These are phyloP conservation scores for Leptobrachium ailaonicum DNA, from an alignment of 2,113 vertebrate species.

Conservation along the genomic window DNA sequence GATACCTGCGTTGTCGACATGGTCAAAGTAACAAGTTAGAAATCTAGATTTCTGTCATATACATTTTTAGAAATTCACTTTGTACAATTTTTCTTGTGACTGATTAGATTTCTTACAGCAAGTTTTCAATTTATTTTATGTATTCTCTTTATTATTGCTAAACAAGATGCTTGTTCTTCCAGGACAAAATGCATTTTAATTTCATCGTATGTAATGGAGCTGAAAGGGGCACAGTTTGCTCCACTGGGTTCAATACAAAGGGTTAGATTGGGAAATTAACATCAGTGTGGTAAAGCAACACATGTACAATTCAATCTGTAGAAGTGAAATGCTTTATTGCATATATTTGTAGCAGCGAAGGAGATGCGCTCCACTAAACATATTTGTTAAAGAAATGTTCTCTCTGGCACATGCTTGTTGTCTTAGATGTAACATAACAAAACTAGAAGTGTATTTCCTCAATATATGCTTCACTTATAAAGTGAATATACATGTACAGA, in stretches of 20 bases:
- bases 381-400: slow-evolving; percentile 45
- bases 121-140: background rate
- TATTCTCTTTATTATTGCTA: background rate
- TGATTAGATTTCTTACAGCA: background rate
- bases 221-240: slow-evolving; percentile 28
- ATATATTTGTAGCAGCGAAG: slow-evolving; percentile 23
- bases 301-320: slow-evolving; percentile 24
- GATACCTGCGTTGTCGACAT: too few relatives aligned
- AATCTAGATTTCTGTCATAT: too few relatives aligned
- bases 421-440: slow-evolving; percentile 35
- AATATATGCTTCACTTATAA: slow-evolving; percentile 16
- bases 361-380: slow-evolving; percentile 23
- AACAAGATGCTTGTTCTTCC: slow-evolving; percentile 18
- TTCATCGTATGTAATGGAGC: slow-evolving; percentile 33
- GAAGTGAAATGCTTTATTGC: slow-evolving; percentile 32
- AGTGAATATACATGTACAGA: background rate
- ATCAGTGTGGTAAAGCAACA: slow-evolving; percentile 42
- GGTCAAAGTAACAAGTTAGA: too few relatives aligned
- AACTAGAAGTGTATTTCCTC: slow-evolving; percentile 20
- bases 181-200: slow-evolving; percentile 31
- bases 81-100: background rate
- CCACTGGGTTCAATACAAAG: slow-evolving; percentile 34
- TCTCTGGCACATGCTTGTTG: slow-evolving; percentile 22
- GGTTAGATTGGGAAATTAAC: slow-evolving; percentile 38
- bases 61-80: too few relatives aligned